These are phyloP conservation scores for Pseudeuparius sepicola DNA, from an alignment of 2,888 invertebrate species.

Conservation along the genomic window DNA sequence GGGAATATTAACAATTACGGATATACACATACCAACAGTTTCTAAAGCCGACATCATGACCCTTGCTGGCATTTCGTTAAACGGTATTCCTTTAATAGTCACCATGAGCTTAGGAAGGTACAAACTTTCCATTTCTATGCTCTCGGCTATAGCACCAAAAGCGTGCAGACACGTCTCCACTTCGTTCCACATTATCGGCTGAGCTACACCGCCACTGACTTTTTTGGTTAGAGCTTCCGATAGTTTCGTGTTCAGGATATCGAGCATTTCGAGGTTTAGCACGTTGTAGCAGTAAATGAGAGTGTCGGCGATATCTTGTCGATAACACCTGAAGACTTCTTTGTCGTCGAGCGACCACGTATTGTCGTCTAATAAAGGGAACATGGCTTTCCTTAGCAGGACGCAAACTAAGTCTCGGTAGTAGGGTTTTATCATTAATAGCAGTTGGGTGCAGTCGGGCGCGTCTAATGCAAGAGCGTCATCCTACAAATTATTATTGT, in stretches of 20 bases:
- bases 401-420: constrained; percentile 70
- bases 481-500: constrained; percentile 44
- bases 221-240: constrained; percentile 43
- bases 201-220: constrained; percentile 29
- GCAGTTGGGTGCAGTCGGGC: constrained; percentile 39
- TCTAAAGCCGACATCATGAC: constrained; percentile 65
- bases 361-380: constrained; percentile 46
- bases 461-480: constrained; percentile 47
- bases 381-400: constrained; percentile 69
- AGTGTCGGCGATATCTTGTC: constrained; percentile 37
- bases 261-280: constrained; percentile 62
- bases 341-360: constrained; percentile 67
- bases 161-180: constrained; percentile 58
- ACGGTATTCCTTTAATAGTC: constrained; percentile 53
- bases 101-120: constrained; percentile 50
- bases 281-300: constrained; percentile 76
- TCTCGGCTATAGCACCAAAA: constrained; percentile 53
- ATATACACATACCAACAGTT: constrained; percentile 61
- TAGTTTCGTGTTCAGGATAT: constrained; percentile 56
- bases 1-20: too few species aligned
- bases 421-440: constrained; percentile 59
- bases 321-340: constrained; percentile 68
- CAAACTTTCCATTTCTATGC: constrained; percentile 46
- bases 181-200: constrained; percentile 43
- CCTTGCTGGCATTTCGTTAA: constrained; percentile 47